Conservation (phyloP, 2,888 invertebrate genomes). For the Corbicula japonica region DNA sequence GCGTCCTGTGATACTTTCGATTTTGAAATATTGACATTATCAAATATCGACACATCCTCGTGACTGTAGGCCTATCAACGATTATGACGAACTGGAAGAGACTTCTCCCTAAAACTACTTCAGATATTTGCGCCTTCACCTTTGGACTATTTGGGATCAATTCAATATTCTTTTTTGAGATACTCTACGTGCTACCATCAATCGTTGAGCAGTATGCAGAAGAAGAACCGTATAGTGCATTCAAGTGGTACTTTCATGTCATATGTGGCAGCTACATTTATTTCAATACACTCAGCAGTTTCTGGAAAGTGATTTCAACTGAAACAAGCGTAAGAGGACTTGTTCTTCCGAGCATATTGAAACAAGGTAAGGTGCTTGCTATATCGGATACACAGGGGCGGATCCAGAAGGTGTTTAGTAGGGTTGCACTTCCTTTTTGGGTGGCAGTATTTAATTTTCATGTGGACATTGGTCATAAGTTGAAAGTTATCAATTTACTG, state of each 20-base stretch:
- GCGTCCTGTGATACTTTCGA: too few species aligned
- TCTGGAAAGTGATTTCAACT: constrained; percentile 91
- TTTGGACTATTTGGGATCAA: constrained; percentile 90
- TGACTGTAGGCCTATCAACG: too few species aligned
- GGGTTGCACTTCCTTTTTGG: too few species aligned
- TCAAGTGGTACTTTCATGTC: constrained; percentile 88
- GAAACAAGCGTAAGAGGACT: constrained; percentile 91
- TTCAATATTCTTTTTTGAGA: constrained; percentile 91
- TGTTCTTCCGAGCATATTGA: constrained; percentile 90
- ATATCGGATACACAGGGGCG: too few species aligned
- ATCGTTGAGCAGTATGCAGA: constrained; percentile 87
- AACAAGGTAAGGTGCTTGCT: constrained; percentile 74
- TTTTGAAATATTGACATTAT: too few species aligned
- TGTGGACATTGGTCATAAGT: too few species aligned
- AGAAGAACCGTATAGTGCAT: constrained; percentile 39
- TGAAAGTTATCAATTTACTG: too few species aligned
- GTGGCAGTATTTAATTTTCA: too few species aligned
- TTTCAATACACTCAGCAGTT: constrained; percentile 92
- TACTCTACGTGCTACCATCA: constrained; percentile 92
- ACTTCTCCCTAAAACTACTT: constrained; percentile 66
- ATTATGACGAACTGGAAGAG: constrained; percentile 44
- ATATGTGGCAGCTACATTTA: constrained; percentile 91
- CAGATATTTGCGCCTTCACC: constrained; percentile 87
- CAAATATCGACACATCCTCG: too few species aligned
- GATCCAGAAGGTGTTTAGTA: too few species aligned